Evolutionary conservation across 2,797 vertebrate species (phyloP), one percentile per base, ranked within the genome.

Genomic region (Erethizon dorsatum): DNA sequence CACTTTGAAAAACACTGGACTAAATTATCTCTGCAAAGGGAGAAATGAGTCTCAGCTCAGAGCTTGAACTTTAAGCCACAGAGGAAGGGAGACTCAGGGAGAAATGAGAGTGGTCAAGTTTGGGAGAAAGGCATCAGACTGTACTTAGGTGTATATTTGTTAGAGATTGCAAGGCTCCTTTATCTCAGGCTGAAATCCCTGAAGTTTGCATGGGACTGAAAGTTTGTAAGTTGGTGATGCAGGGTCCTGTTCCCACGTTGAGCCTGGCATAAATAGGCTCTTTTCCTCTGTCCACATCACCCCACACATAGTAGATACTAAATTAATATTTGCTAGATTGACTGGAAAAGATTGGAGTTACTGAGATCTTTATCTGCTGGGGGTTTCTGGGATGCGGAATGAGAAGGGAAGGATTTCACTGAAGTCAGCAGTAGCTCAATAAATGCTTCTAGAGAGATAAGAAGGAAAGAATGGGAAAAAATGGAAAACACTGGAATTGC

Each of bases 351-450:
- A 79, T 47, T 78, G 31, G 77, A 90, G n/a, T 17, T 95, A 26
- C n/a, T 97, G 73, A 28, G 75, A 88, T 93, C 47, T 78, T 78
- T 78, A 78, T 52, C 28, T 78, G 14, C 47, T 78, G 75, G 31
- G 26, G 24, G n/a, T 10, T 94, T 94, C 50, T 24, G 31, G 52
- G 33, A 73, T 94, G 63, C 59, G 96, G 65, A 96, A 93, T 45
- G 65, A 50, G 78, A 96, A 85, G 37, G 61, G 28, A 87, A 85
- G 57, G n/a, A 65, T 61, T 96, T 92, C 82, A 92, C 33, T 86
- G 88, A 96, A 88, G 90, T 89, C 71, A 95, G 71, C 50, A 95
- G 80, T 59, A 92, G 80, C 26, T 92, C 79, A 86, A 57, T 90
- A 92, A 91, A 89, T 90, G 71, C 56, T 92, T 97, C 45, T 78